These are phyloP conservation scores for Tetranychus urticae DNA, from an alignment of 1,140 invertebrate genomes.

Conservation along the genomic window DNA sequence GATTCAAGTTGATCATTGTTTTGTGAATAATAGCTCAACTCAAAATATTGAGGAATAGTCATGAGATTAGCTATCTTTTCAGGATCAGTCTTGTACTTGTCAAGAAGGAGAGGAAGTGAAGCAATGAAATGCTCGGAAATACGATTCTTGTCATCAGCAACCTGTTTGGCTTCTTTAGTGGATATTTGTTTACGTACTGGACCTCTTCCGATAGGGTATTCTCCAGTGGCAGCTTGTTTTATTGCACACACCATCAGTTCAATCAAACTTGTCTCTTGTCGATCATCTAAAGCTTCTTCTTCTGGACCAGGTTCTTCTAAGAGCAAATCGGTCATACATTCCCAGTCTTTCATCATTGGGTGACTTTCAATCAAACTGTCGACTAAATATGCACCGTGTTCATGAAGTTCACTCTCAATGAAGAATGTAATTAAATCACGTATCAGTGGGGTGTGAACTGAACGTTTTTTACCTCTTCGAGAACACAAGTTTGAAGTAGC, in stretches of 20 bases:
- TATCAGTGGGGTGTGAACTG: conserved; percentile 79
- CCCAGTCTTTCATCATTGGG: conserved; percentile 98
- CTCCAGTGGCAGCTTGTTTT: conserved; percentile 82
- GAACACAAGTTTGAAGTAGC: conserved; percentile 43
- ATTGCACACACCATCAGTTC: conserved; percentile 97
- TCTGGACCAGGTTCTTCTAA: conserved; percentile 72
- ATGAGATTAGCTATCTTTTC: conserved; percentile 91
- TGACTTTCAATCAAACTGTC: conserved; percentile 98
- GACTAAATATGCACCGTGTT: conserved; percentile 64
- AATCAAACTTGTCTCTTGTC: conserved; percentile 74
- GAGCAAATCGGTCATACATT: conserved; percentile 93
- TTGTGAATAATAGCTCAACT: conserved; percentile 28
- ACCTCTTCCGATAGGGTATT: conserved; percentile 81
- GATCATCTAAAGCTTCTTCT: conserved; percentile 70
- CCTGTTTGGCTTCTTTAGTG: conserved; percentile 37
- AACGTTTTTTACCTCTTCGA: conserved; percentile 61
- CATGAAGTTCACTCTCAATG: conserved; percentile 63
- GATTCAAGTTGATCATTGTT: conserved; percentile 27
- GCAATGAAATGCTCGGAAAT: conserved; percentile 91
- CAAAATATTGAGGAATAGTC: conserved; percentile 84
- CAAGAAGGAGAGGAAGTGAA: conserved; percentile 58
- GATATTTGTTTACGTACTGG: conserved; percentile 49
- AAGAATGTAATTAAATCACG: conserved; percentile 92
- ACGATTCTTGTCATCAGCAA: conserved; percentile 70
- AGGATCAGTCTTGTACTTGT: conserved; percentile 83